A percentile compares a stretch with the other conserved stretches of the same genome.
Conservation (phyloP, 2,888 invertebrate genomes). For the Tetragonisca angustula region DNA sequence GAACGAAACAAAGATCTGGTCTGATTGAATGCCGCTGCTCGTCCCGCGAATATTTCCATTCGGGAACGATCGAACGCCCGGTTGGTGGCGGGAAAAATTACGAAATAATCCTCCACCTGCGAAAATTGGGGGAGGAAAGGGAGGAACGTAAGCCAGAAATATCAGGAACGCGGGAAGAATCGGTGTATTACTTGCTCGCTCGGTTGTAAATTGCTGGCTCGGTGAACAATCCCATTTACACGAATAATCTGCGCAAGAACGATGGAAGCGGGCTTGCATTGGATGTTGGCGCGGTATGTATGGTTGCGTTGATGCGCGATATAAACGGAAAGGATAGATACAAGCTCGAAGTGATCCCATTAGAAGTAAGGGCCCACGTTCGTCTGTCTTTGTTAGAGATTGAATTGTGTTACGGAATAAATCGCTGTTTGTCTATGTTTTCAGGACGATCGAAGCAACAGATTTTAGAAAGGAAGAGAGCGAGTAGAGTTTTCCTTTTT, state of each 20-base stretch:
- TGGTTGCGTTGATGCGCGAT: background rate
- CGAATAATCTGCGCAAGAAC: constrained; percentile 43
- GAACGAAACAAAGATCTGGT: background rate
- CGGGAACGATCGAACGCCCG: constrained; percentile 20
- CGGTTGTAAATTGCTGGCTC: constrained; percentile 53
- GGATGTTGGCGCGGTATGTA: background rate
- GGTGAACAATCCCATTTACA: constrained; percentile 57
- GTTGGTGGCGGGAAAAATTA: constrained; percentile 7
- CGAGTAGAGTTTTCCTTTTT: too few relatives aligned
- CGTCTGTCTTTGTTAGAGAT: too few relatives aligned
- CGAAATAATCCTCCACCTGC: constrained; percentile 37
- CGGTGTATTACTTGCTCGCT: constrained; percentile 56
- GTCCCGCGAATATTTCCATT: background rate
- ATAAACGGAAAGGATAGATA: background rate
- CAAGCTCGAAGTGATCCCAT: background rate
- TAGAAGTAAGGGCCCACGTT: background rate
- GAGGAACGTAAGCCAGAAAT: constrained; percentile 4
- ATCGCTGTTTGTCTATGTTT: too few relatives aligned
- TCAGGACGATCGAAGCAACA: too few relatives aligned
- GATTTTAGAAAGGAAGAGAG: too few relatives aligned
- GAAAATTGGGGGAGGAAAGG: background rate
- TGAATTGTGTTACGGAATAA: too few relatives aligned
- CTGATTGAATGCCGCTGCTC: background rate
- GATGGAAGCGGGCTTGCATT: background rate
- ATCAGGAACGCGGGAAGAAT: constrained; percentile 43